Evolutionary conservation across 1,140 invertebrate species (phyloP).

Genomic region (Drosophila sp.): DNA sequence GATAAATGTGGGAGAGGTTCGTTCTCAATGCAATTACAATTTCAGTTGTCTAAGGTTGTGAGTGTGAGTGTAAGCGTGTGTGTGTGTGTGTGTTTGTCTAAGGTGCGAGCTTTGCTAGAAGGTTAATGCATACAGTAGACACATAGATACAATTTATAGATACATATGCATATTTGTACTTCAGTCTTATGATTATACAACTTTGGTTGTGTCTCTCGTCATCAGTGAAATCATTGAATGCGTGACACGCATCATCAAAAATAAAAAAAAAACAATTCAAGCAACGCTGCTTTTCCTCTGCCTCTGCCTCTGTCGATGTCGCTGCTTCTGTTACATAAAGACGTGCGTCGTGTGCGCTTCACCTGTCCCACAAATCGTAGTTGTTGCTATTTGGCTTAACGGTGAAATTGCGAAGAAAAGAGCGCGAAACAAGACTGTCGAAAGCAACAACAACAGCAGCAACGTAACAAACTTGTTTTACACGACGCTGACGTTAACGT

Average conservation of each 20-base stretch:
- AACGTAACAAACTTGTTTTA: conserved; percentile 83
- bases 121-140: not conserved
- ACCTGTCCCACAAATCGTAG: conserved; percentile 58
- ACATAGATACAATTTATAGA: no score
- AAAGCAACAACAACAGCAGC: conserved; percentile 43
- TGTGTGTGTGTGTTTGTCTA: not conserved
- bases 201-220: conserved; percentile 41
- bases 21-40: conserved; percentile 18
- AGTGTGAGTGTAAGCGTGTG: no score
- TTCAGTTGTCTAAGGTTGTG: not conserved
- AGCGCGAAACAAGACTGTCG: conserved; percentile 53
- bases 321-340: conserved; percentile 66
- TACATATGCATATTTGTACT: not conserved
- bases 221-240: conserved; percentile 75
- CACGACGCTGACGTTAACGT: conserved; percentile 31
- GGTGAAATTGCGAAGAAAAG: conserved; percentile 80
- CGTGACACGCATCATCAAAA: conserved; percentile 64
- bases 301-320: conserved; percentile 16
- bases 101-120: conserved; percentile 13
- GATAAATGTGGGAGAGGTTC: conserved; percentile 32
- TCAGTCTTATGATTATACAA: conserved; percentile 58
- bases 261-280: no score
- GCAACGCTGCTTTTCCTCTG: conserved; percentile 10
- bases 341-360: conserved; percentile 53
- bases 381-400: conserved; percentile 58